Percentiles rank a stretch among this genome's conserved stretches.
Evolutionary conservation across 2,797 vertebrate species (phyloP).

Genomic region (Scleropages formosus): DNA sequence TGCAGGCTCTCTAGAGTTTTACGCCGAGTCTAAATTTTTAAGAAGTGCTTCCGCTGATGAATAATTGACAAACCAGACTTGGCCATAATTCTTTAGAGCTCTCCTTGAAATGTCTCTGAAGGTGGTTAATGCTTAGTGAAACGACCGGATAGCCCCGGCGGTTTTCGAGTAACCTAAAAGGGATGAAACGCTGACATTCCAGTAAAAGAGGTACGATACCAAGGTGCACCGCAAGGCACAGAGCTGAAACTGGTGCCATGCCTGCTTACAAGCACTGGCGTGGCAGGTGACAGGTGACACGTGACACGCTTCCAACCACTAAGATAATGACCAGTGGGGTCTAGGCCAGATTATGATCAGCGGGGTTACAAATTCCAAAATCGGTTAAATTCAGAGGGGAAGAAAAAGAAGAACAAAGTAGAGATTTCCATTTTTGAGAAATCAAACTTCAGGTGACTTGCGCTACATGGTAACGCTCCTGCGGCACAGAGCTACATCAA

Average conservation of each 20-base stretch:
- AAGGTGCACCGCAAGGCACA: background rate
- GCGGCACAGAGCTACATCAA: conserved; percentile 3
- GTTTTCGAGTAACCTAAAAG: background rate
- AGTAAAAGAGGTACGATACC: background rate
- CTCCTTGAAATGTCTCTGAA: background rate
- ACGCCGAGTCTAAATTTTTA: background rate
- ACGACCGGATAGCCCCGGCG: no score
- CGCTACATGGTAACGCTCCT: background rate
- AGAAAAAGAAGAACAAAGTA: background rate
- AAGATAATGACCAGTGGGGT: background rate
- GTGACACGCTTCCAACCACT: background rate
- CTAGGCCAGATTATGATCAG: no score
- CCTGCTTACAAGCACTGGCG: background rate
- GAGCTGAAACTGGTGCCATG: background rate
- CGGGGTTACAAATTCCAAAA: no score
- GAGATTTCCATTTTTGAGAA: no score
- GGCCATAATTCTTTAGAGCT: background rate
- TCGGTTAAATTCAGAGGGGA: background rate
- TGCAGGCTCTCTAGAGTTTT: background rate
- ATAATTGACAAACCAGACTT: background rate
- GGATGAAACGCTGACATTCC: background rate
- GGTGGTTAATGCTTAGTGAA: background rate
- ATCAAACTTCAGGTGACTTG: no score
- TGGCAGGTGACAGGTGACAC: no score
- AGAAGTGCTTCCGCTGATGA: background rate